Percentiles rank a stretch among this genome's conserved stretches.
These are phyloP conservation scores for Calidris pygmaea DNA, from an alignment of 2,113 vertebrate genomes.

Conservation along the genomic window DNA sequence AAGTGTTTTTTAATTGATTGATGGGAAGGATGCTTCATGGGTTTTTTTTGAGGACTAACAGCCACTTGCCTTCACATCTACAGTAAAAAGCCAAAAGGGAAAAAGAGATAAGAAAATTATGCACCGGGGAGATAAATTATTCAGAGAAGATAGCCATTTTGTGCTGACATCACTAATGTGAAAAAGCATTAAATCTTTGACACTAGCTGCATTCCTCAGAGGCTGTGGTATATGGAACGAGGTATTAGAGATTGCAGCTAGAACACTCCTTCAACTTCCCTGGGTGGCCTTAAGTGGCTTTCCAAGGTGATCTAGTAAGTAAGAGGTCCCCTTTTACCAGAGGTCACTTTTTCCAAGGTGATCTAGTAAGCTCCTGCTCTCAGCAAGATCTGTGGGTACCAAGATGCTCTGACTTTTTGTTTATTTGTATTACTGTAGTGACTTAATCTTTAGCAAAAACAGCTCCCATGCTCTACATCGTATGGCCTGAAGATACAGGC, in stretches of 20 bases:
- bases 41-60: conserved; percentile 86
- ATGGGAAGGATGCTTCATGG: conserved; percentile 92
- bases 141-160: conserved; percentile 97
- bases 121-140: conserved; percentile 91
- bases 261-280: conserved; percentile 6
- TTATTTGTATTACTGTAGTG: background rate
- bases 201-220: conserved; percentile 73
- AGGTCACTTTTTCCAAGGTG: conserved; percentile 41
- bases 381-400: background rate
- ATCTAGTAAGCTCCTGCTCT: background rate
- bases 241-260: conserved; percentile 81
- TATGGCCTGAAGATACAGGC: background rate
- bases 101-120: conserved; percentile 91
- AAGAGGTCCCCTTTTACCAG: background rate
- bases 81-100: conserved; percentile 86
- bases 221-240: conserved; percentile 65
- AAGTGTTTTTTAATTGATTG: conserved; percentile 99
- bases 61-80: conserved; percentile 88
- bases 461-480: background rate
- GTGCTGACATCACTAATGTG: conserved; percentile 99
- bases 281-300: conserved; percentile 16
- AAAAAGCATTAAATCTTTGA: conserved; percentile 97
- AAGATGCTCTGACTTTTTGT: background rate
- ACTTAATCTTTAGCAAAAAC: background rate
- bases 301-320: conserved; percentile 34